Conservation (phyloP, 2,797 vertebrate genomes). For the Hafferia zeledoni region DNA sequence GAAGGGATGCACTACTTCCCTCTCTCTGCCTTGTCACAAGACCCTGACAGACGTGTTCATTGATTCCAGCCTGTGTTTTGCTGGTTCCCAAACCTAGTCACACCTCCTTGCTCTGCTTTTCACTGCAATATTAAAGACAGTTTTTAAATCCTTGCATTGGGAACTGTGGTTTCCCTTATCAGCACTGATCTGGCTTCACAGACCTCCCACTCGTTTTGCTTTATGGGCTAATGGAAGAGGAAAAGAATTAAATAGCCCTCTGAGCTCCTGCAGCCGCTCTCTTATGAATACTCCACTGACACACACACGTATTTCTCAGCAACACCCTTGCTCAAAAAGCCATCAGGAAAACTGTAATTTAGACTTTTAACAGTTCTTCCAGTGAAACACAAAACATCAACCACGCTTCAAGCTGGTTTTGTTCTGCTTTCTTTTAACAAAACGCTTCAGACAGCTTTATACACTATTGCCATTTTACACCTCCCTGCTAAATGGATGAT, state of each 20-base stretch:
- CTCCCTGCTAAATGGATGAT: constrained; percentile 17
- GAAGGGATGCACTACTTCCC: not conserved
- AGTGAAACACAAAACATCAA: not conserved
- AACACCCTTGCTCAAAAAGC: not conserved
- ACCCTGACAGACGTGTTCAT: accelerated
- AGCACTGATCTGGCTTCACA: constrained; percentile 6
- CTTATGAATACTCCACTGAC: not conserved
- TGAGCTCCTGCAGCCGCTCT: not conserved
- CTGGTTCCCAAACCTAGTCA: not conserved
- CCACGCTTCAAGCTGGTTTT: constrained; percentile 18
- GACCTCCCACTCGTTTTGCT: constrained; percentile 48
- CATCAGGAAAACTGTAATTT: constrained; percentile 13
- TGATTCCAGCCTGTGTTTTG: not conserved
- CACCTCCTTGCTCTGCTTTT: not conserved
- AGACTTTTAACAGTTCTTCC: constrained; percentile 24
- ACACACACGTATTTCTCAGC: not conserved
- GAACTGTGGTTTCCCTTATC: constrained; percentile 34
- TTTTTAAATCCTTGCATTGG: not conserved
- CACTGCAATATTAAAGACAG: not conserved
- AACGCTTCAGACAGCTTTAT: not conserved
- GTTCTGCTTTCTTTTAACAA: constrained; percentile 2
- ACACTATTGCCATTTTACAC: not conserved
- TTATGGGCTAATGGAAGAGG: constrained; percentile 36
- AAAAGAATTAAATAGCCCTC: constrained; percentile 12
- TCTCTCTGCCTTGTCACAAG: not conserved